Base-by-base conservation (phyloP, 2,113 vertebrate species). In the Corythoichthys haematopterus region DNA sequence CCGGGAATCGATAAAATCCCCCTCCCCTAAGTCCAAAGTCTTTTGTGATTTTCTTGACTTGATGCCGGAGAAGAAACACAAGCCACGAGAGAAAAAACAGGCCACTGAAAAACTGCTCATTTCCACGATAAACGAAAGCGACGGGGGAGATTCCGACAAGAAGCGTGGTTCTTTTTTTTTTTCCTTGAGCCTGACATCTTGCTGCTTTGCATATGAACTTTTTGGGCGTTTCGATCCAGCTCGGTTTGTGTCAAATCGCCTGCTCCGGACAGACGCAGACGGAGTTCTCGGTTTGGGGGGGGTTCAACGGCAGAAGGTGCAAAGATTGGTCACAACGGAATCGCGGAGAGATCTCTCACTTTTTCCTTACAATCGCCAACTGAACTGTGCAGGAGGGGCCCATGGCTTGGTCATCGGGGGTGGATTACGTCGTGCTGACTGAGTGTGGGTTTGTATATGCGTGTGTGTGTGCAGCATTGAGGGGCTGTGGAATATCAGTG, bases 51-150 rank as follows among this genome's bases (percentile, higher is more conserved):
- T 79, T 80, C 79, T 76, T 81, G 65, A 65, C 28, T 10, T 84
- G 82, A 86, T 81, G 84, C 86, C 85, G 83, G 83, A 89, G 76
- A 85, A 88, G 84, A 90, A 86, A 90, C 84, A 87, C 84, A 72
- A 87, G 79, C 80, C 84, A 88, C 86, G 36, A 89, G 84, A 88
- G 78, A 87, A 79, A 43, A 83, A 86, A 89, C 85, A 86, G 87
- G 82, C 87, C 88, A 89, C 86, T 69, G 76, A 85, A 84, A 86
- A 90, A 87, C 88, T 76, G 80, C 79, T 82, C 80, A 88, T 86
- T 87, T 89, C 85, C 87, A 89, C 87, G 69, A 80, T 76, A 80
- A 87, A 76, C 10, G 63, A 90, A 88, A 89, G 84, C 87, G 80
- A 87, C 82, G 70, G 78, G 60, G 77, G 63, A 66, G 76, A 78